Conservation (phyloP, 2,888 invertebrate genomes). For the Torymus tubicola region DNA sequence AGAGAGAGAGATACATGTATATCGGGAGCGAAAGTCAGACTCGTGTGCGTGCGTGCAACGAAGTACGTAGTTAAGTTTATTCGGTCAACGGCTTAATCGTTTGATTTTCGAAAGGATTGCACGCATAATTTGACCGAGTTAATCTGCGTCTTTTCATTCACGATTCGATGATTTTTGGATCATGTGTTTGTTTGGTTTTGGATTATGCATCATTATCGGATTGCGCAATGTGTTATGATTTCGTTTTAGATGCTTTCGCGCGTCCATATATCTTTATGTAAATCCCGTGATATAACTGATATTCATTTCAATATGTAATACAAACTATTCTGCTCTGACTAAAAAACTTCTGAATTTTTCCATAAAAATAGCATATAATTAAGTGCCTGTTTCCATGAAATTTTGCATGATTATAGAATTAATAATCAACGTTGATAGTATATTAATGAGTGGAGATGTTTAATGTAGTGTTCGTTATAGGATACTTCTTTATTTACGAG, state of each 20-base stretch:
- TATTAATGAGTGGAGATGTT: no score
- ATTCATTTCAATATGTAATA: slow-evolving; percentile 7
- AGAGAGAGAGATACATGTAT: neutral
- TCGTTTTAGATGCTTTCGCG: slow-evolving; percentile 11
- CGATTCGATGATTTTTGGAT: neutral
- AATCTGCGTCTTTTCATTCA: neutral
- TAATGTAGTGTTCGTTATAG: no score
- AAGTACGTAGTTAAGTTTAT: no score
- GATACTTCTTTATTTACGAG: no score
- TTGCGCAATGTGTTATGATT: slow-evolving; percentile 9
- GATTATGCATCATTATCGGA: neutral
- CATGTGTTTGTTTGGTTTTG: neutral
- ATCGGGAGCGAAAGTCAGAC: slow-evolving; percentile 24
- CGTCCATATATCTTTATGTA: neutral
- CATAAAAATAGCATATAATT: neutral
- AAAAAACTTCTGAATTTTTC: neutral
- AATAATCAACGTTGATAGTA: no score
- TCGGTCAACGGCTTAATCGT: no score
- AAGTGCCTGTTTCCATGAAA: neutral
- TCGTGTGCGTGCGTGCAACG: neutral
- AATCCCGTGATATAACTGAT: slow-evolving; percentile 16
- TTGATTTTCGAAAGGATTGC: no score
- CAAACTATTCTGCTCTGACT: neutral
- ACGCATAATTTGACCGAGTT: no score
- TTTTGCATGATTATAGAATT: no score